Evolutionary conservation across 1,140 invertebrate species (phyloP).

Genomic region (Bombyx mori): ASM3026992v2 NC_085111.1:12696001-12696500

Average conservation of each 20-base stretch:
- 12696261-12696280: constrained; percentile 55
- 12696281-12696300: constrained; percentile 38
- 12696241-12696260: constrained; percentile 57
- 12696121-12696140: too few relatives aligned
- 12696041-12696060: too few relatives aligned
- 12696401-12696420: constrained; percentile 11
- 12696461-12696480: too few relatives aligned
- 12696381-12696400: constrained; percentile 11
- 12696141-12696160: too few relatives aligned
- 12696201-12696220: constrained; percentile 20
- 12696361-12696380: constrained; percentile 6
- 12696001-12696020: too few relatives aligned
- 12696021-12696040: too few relatives aligned
- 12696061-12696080: too few relatives aligned
- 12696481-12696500: too few relatives aligned
- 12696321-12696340: constrained; percentile 14
- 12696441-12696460: too few relatives aligned
- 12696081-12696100: too few relatives aligned
- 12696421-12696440: constrained; percentile 3
- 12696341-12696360: constrained; percentile 18
- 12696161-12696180: background rate
- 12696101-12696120: too few relatives aligned
- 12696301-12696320: constrained; percentile 57
- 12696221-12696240: constrained; percentile 52
- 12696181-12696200: constrained; percentile 6